Evolutionary conservation across 2,113 vertebrate genomes (phyloP), one percentile per base, ranked within the genome.

Genomic region (Nibea albiflora): DNA sequence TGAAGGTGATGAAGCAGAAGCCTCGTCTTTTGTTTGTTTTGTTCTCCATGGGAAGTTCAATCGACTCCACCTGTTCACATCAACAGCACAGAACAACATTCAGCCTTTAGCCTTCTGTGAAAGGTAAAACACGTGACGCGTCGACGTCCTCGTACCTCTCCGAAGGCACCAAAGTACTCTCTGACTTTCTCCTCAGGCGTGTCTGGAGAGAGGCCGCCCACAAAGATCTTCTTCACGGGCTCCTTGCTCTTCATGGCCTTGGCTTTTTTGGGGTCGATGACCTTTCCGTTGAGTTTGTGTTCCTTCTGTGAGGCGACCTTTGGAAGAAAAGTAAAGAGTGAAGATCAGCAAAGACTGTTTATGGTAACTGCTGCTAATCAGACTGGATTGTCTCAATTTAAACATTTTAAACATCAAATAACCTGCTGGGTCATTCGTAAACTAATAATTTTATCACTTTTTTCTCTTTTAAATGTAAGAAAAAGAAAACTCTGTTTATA

Each of bases 241-340:
- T 99, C 98, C 94, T 99, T 99, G 89, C 96, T 97, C 95, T 99
- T 99, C 98, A 99, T 99, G 78, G 98, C 98, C 94, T 99, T 99
- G 87, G 98, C 98, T 93, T 97, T 97, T 94, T 99, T 99, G 50
- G 98, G 98, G 92, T 99, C 98, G 77, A 99, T 99, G 84, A 99
- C 98, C 88, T 99, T 99, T 61, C 98, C 98, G 81, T 99, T 99
- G 85, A 99, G 95, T 93, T 99, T 99, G 88, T 99, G 98, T 84
- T 99, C 98, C 85, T 99, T 99, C 89, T 98, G 97, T 85, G 96
- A 93, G 92, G 96, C 96, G 66, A 99, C 98, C 98, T 99, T 90
- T 4, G 22, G 1, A 1, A 46, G 22, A 71, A 4, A 53, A 42
- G 8, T 39, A 9, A 35, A 35, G 35, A 39, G 35, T 39, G 8